Conservation (phyloP, 1,140 invertebrate genomes). For the Eupristina koningsbergeri region DNA sequence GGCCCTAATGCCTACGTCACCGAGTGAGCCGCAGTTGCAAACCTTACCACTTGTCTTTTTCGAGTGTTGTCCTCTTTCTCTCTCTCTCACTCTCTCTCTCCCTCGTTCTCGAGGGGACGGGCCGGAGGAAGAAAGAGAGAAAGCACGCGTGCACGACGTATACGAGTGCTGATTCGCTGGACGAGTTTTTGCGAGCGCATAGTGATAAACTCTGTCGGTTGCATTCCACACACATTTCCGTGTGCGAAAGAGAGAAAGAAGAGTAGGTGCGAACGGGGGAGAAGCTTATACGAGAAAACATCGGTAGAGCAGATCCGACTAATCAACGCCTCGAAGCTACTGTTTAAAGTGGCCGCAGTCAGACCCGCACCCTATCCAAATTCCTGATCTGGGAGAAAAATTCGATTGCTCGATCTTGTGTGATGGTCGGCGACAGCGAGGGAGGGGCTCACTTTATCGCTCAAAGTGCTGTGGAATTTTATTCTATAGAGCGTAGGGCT, state of each 20-base stretch:
- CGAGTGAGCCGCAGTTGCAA: background rate
- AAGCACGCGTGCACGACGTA: too few species aligned
- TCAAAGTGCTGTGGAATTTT: too few species aligned
- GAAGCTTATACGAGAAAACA: slow-evolving; percentile 63
- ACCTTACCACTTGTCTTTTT: background rate
- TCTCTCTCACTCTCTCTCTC: too few species aligned
- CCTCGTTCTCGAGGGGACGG: too few species aligned
- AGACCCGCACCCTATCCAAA: slow-evolving; percentile 47
- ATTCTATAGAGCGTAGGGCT: too few species aligned
- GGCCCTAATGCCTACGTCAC: slow-evolving; percentile 17
- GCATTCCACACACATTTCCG: slow-evolving; percentile 59
- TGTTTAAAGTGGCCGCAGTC: background rate
- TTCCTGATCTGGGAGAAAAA: slow-evolving; percentile 61
- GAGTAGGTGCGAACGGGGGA: slow-evolving; percentile 58
- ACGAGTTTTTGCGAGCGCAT: too few species aligned
- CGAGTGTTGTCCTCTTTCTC: slow-evolving; percentile 5
- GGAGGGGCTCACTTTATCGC: background rate
- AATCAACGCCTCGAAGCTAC: slow-evolving; percentile 67
- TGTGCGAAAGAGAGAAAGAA: slow-evolving; percentile 16
- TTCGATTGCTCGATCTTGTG: slow-evolving; percentile 35
- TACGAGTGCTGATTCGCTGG: slow-evolving; percentile 13
- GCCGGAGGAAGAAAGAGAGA: background rate
- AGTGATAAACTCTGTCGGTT: slow-evolving; percentile 9
- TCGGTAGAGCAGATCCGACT: slow-evolving; percentile 64
- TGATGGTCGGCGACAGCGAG: background rate